Percentiles rank a stretch among this genome's conserved stretches.
Evolutionary conservation across 2,113 vertebrate species (phyloP).

Genomic region (Lamprologus sp.): DNA sequence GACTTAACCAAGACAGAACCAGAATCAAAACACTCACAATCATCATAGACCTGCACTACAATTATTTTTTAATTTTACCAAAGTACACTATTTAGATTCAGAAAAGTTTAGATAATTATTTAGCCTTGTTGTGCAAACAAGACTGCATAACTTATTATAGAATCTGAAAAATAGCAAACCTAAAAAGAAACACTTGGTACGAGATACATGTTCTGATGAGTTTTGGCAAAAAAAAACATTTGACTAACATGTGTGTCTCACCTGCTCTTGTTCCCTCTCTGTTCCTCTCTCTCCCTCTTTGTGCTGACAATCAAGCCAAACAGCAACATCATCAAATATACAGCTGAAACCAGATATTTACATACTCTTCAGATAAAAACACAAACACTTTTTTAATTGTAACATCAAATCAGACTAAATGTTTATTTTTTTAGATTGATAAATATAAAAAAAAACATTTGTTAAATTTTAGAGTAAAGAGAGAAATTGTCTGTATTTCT

Average conservation of each 20-base stretch:
- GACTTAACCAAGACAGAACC: not conserved
- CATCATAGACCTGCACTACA: not conserved
- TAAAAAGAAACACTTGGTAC: not conserved
- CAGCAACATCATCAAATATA: no score
- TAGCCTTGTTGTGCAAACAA: not conserved
- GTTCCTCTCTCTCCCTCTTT: no score
- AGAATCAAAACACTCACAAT: not conserved
- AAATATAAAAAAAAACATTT: no score
- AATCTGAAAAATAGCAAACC: not conserved
- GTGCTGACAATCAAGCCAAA: no score
- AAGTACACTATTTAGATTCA: not conserved
- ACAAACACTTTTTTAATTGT: no score
- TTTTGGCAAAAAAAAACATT: fast-evolving
- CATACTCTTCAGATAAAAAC: no score
- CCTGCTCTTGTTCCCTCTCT: not conserved
- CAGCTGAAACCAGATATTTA: no score
- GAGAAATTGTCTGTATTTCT: no score
- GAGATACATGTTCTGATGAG: not conserved
- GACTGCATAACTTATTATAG: not conserved
- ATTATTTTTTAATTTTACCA: not conserved
- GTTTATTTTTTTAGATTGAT: no score
- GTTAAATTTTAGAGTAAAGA: no score
- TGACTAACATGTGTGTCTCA: not conserved
- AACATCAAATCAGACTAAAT: no score
- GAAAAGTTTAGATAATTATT: not conserved